Conservation (phyloP, 1,140 invertebrate species). For the Geopemphigus sp. region DNA sequence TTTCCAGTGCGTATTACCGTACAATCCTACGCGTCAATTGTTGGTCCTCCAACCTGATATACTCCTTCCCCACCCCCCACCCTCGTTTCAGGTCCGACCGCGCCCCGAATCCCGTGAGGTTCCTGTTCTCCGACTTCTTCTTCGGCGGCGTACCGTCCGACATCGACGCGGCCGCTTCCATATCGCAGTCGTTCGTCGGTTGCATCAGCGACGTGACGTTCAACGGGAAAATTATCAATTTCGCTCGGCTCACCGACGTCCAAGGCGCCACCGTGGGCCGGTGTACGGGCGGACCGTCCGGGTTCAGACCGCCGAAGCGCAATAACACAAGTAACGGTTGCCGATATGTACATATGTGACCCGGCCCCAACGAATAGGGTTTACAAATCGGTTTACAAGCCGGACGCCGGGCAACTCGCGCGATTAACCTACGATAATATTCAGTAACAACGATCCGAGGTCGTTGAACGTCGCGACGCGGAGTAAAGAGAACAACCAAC, state of each 20-base stretch:
- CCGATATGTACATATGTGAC: too few species aligned
- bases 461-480: too few species aligned
- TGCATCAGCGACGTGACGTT: slow-evolving; percentile 85
- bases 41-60: too few species aligned
- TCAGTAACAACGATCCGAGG: too few species aligned
- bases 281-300: slow-evolving; percentile 56
- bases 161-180: slow-evolving; percentile 57
- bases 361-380: too few species aligned
- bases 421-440: too few species aligned
- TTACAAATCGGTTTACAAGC: too few species aligned
- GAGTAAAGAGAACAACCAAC: too few species aligned
- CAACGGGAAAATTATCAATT: slow-evolving; percentile 77
- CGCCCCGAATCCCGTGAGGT: slow-evolving; percentile 61
- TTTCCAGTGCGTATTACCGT: slow-evolving; percentile 60
- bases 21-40: too few species aligned
- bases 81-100: slow-evolving; percentile 60
- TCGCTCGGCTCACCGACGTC: slow-evolving; percentile 68
- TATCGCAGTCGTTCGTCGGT: slow-evolving; percentile 66
- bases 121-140: slow-evolving; percentile 69
- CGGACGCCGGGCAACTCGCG: too few species aligned
- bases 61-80: too few species aligned
- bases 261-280: slow-evolving; percentile 67
- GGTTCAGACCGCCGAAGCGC: not conserved
- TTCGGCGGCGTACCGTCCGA: slow-evolving; percentile 77
- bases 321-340: slow-evolving; percentile 53